Evolutionary conservation across 35 echinoderm and acorn worm genomes (phyloP).

Genomic region (Eucidaris tribuloides): DNA sequence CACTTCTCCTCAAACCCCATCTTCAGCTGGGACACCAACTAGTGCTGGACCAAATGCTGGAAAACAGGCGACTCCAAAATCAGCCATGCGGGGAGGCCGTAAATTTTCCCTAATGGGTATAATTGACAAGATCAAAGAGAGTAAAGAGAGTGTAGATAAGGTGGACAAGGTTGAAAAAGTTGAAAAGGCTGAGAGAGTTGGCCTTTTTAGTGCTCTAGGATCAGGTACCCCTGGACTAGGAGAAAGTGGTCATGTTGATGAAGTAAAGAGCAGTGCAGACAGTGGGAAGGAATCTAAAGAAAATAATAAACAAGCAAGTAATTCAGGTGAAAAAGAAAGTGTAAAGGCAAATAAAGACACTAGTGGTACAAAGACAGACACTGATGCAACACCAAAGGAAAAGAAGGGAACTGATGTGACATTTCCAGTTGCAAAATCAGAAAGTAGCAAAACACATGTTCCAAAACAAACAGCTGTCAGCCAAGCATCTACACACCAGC

Average conservation of each 20-base stretch:
- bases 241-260: not conserved
- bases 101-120: conserved; percentile 20
- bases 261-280: not conserved
- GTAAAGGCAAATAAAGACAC: not conserved
- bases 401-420: not conserved
- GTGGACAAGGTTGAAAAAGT: conserved; percentile 11
- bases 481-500: conserved; percentile 2
- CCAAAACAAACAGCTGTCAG: not conserved
- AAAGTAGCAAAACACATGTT: not conserved
- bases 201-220: conserved; percentile 7
- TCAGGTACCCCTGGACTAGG: not conserved
- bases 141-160: not conserved
- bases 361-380: not conserved
- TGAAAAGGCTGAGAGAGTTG: not conserved
- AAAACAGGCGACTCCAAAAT: not conserved
- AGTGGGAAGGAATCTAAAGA: not conserved
- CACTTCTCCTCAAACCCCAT: not conserved
- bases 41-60: not conserved
- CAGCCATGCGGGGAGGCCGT: not conserved
- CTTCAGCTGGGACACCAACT: conserved; percentile 15
- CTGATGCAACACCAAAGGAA: not conserved
- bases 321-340: not conserved
- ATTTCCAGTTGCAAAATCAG: not conserved
- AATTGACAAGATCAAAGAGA: conserved; percentile 21
- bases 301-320: not conserved